Conservation (phyloP, 2,888 invertebrate species). For the Pollenia amentaria region DNA sequence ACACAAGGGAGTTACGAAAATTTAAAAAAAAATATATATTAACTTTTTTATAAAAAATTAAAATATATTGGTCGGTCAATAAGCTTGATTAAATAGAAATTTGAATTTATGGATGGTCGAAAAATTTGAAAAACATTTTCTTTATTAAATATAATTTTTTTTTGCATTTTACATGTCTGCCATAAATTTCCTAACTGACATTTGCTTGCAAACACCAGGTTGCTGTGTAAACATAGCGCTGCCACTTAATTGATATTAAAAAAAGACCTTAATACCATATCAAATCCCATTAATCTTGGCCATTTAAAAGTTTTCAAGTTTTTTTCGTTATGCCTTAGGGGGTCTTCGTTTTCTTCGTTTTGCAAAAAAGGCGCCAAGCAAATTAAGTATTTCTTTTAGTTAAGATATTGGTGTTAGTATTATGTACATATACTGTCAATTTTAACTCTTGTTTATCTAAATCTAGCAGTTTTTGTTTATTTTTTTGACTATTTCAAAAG, state of each 20-base stretch:
- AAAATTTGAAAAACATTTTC: too few species aligned
- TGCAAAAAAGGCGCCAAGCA: slow-evolving; percentile 12
- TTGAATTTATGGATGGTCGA: too few species aligned
- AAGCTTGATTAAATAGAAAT: too few species aligned
- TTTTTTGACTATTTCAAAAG: slow-evolving; percentile 11
- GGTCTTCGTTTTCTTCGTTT: not conserved
- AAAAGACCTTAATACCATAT: slow-evolving; percentile 18
- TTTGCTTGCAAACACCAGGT: not conserved
- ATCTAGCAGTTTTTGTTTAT: slow-evolving; percentile 23
- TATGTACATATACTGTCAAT: slow-evolving; percentile 41
- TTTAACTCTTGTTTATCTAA: slow-evolving; percentile 55
- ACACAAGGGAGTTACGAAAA: too few species aligned
- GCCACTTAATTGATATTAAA: slow-evolving; percentile 44
- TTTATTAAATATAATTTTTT: not conserved
- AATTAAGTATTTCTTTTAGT: slow-evolving; percentile 18
- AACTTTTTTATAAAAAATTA: too few species aligned
- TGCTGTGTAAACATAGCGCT: not conserved
- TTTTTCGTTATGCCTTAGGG: not conserved
- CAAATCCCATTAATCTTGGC: slow-evolving; percentile 31
- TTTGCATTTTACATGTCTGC: slow-evolving; percentile 7
- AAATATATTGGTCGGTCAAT: too few species aligned
- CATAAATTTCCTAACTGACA: slow-evolving; percentile 30
- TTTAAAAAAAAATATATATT: too few species aligned
- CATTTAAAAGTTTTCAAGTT: slow-evolving; percentile 31
- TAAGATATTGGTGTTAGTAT: slow-evolving; percentile 39